Conservation (phyloP, 2,797 vertebrate species). For the Sciurus carolinensis region DNA sequence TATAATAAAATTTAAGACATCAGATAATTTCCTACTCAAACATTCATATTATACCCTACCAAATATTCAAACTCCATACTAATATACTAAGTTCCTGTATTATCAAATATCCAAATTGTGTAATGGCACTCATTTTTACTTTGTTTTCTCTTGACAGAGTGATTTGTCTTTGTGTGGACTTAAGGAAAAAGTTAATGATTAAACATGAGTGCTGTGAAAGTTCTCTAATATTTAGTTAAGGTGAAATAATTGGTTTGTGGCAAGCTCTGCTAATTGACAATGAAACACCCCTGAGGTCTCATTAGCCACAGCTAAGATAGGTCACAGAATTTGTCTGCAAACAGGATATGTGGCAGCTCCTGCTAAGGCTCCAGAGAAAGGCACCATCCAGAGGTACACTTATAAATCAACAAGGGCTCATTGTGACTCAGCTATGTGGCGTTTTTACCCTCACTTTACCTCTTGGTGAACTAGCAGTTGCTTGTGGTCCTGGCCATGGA, state of each 20-base stretch:
- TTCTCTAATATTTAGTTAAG: constrained; percentile 10
- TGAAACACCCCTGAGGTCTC: constrained; percentile 57
- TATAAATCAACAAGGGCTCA: not conserved
- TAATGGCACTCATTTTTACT: not conserved
- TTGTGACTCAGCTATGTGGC: not conserved
- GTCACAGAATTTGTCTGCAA: not conserved
- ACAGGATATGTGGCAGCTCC: not conserved
- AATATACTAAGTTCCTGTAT: not conserved
- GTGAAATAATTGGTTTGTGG: constrained; percentile 53
- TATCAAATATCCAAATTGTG: not conserved
- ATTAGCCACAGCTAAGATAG: constrained; percentile 64
- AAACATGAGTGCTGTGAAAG: not conserved
- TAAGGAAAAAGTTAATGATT: not conserved
- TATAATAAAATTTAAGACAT: too few species aligned
- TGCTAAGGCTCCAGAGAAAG: constrained; percentile 50
- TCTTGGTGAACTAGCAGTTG: not conserved
- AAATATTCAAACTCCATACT: not conserved
- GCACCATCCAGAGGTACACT: not conserved
- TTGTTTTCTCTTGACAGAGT: not conserved
- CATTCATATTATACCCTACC: too few species aligned
- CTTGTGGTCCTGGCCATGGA: not conserved
- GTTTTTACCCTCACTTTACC: not conserved
- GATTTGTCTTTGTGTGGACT: not conserved
- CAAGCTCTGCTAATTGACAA: not conserved
- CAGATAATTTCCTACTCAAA: too few species aligned